phyloP scores from a whole-genome alignment of 2,113 vertebrate genomes.

The Clarias magur region DNA sequence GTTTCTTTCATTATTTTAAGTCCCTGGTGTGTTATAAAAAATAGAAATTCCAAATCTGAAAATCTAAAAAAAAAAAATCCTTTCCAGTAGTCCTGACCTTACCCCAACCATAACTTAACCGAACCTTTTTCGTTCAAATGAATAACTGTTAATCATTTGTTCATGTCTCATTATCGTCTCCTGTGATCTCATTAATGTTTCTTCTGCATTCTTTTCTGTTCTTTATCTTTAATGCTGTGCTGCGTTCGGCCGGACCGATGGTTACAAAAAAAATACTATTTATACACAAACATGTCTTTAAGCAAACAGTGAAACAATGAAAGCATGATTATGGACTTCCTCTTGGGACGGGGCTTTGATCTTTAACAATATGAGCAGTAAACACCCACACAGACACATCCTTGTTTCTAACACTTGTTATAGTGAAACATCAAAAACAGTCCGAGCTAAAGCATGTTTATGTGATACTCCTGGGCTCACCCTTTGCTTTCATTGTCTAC shows the following conservation, averaged over 20 bases:
- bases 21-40: background rate
- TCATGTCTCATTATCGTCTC: background rate
- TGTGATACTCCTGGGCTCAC: background rate
- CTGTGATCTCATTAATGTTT: background rate
- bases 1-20: background rate
- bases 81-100: background rate
- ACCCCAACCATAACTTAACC: background rate
- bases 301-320: conserved; percentile 42
- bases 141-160: background rate
- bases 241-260: background rate
- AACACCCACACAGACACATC: conserved; percentile 27
- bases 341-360: conserved; percentile 23
- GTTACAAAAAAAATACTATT: conserved; percentile 24
- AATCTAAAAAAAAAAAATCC: background rate
- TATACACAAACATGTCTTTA: conserved; percentile 39
- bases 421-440: conserved; percentile 36
- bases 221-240: conserved; percentile 1
- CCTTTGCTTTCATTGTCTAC: background rate
- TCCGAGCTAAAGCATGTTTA: conserved; percentile 10
- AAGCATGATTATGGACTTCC: conserved; percentile 36
- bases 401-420: conserved; percentile 30
- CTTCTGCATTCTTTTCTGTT: background rate
- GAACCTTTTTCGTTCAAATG: background rate
- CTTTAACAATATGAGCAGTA: conserved; percentile 46
- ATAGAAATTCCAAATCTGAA: background rate